These are phyloP conservation scores for Anthopleura xanthogrammica DNA, from an alignment of 92 coral and sea anemone genomes.

Conservation along the genomic window DNA sequence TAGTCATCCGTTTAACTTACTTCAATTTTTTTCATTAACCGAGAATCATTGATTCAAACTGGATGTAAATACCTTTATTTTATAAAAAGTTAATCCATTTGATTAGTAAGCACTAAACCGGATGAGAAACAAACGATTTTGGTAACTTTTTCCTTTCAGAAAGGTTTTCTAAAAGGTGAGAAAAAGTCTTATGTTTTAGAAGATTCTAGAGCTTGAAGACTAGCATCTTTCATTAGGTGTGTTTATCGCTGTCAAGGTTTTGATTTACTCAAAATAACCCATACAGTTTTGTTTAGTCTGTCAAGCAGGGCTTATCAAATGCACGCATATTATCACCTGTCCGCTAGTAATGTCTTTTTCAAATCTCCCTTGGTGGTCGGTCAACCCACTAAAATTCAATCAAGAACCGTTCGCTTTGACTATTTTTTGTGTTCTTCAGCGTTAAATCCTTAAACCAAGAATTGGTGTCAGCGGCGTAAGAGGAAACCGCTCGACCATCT, in stretches of 20 bases:
- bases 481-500: neutral
- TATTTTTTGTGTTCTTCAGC: neutral
- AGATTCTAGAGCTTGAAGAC: neutral
- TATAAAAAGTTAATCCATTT: neutral
- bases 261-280: neutral
- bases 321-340: neutral
- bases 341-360: neutral
- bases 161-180: no score
- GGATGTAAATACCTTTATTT: neutral
- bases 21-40: neutral
- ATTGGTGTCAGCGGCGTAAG: no score
- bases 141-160: neutral
- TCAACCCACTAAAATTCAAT: conserved; percentile 7
- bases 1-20: neutral
- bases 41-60: neutral
- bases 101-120: neutral
- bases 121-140: neutral
- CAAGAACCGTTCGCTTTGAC: neutral
- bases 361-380: conserved; percentile 14
- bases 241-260: neutral
- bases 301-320: neutral
- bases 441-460: neutral
- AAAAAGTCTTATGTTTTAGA: neutral
- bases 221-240: neutral
- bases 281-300: neutral